These are phyloP conservation scores for Scatophagus argus DNA, from an alignment of 2,113 vertebrate genomes.

Conservation along the genomic window DNA sequence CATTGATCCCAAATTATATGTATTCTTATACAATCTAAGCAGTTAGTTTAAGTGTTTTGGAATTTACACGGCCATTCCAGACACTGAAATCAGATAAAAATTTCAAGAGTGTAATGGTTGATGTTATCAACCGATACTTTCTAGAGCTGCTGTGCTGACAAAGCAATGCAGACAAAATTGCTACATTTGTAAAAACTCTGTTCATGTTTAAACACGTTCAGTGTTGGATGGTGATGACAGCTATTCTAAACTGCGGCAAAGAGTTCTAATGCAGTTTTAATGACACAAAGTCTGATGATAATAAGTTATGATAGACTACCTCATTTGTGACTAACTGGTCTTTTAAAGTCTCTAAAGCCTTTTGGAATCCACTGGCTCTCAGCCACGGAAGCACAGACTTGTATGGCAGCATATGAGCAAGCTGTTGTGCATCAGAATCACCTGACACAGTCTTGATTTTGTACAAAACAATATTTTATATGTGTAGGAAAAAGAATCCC, in stretches of 20 bases:
- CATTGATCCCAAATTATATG: not conserved
- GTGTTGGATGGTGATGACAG: not conserved
- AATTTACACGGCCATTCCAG: not conserved
- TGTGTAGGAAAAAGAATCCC: not conserved
- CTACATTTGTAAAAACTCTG: constrained; percentile 5
- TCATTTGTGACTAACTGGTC: not conserved
- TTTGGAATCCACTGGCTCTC: constrained; percentile 42
- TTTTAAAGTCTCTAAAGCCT: constrained; percentile 47
- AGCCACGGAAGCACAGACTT: constrained; percentile 8
- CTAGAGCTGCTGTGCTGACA: constrained; percentile 1
- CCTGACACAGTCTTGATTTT: constrained; percentile 9
- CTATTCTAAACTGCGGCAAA: constrained; percentile 9
- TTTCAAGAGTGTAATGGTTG: not conserved
- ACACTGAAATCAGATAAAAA: not conserved
- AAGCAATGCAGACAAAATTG: not conserved
- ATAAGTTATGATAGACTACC: not conserved
- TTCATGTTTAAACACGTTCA: constrained; percentile 36
- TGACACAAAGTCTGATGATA: constrained; percentile 31
- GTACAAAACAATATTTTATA: not conserved
- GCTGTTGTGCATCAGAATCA: constrained; percentile 16
- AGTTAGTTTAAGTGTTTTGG: not conserved
- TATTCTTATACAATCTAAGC: not conserved
- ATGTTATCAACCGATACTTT: not conserved
- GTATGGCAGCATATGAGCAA: constrained; percentile 13
- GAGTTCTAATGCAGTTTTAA: constrained; percentile 6